Evolutionary conservation across 2,888 invertebrate species (phyloP), one percentile per base, ranked within the genome.

Genomic region (Ochlodes sylvanus): DNA sequence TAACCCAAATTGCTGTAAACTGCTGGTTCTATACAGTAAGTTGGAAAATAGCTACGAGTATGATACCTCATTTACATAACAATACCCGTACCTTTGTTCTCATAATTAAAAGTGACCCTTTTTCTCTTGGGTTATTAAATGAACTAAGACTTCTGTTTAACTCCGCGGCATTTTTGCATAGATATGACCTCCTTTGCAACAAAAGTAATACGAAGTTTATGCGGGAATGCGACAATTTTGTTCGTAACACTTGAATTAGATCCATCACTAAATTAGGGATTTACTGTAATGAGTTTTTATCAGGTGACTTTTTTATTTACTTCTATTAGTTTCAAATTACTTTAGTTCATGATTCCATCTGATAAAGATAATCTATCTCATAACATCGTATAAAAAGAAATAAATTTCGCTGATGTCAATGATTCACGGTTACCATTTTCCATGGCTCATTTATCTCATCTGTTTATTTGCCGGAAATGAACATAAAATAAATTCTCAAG

Each of bases 1-100:
- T 65, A 57, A 65, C 64, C 50, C 57, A 57, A 57, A 65, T 65
- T 47, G 34, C 57, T 65, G 32, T 56, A 34, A 64, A 56, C 34
- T 19, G n/a, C 44, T 38, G 34, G 42, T 17, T 32, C 44, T 61
- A 44, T 42, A 44, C 44, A 21, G 5, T 42, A 42, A 58, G 17
- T 42, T 47, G 34, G 10, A 47, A 54, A 34, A 55, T 55, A 34
- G 15, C 55, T 17, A n/a, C n/a, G n/a, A n/a, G n/a, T n/a, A 55
- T 55, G 34, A 34, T 55, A 58, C 14, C 44, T 47, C 15, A 47
- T 50, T 61, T 61, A 47, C 60, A 60, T 47, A 47, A 60, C 60
- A 60, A 60, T 60, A 60, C 60, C 60, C 44, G 10, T 50, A 50
- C 47, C 61, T 47, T 61, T 61, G 61, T 61, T 61, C 47, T 61